Conservation (phyloP, 2,888 invertebrate species). For the Coremacera marginata region DNA sequence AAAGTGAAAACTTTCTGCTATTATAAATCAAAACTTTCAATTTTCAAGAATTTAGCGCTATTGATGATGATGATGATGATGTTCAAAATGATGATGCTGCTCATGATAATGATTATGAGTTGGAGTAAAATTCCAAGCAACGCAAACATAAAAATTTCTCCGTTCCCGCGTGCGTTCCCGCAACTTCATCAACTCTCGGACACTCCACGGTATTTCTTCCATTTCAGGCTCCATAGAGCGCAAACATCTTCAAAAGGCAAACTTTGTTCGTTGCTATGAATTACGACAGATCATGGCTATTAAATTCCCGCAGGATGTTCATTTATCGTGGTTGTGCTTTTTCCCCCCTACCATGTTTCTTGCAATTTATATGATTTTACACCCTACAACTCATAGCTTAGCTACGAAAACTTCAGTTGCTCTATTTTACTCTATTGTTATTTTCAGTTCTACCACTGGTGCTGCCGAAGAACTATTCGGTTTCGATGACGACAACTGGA, state of each 20-base stretch:
- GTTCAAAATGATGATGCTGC: neutral
- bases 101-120: neutral
- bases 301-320: conserved; percentile 39
- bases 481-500: neutral
- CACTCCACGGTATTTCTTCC: neutral
- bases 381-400: neutral
- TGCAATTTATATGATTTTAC: neutral
- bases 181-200: neutral
- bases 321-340: conserved; percentile 17
- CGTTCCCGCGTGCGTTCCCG: too few species aligned
- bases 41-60: conserved; percentile 47
- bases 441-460: too few species aligned
- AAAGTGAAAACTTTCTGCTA: conserved; percentile 46
- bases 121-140: too few species aligned
- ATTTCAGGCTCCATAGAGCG: conserved; percentile 11
- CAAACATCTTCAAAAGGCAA: neutral
- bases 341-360: neutral
- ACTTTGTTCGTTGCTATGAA: conserved; percentile 12
- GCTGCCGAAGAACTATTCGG: too few species aligned
- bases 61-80: neutral
- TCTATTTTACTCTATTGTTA: neutral
- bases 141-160: too few species aligned
- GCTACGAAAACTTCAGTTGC: neutral
- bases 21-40: conserved; percentile 55
- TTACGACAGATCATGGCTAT: conserved; percentile 41